Base-by-base conservation (phyloP, 2,888 invertebrate species). In the Tethea ocularis region DNA sequence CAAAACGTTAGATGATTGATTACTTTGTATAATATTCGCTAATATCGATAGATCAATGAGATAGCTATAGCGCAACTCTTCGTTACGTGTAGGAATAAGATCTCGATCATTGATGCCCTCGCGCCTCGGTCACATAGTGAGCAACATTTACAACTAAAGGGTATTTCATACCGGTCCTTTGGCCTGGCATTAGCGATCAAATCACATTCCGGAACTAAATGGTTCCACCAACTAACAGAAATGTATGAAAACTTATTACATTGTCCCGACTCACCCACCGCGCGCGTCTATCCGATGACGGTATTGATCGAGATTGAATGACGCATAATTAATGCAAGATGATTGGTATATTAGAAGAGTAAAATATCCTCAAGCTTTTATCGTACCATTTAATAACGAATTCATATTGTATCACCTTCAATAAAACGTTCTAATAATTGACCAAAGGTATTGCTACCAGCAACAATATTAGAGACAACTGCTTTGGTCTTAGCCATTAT, bases 381-480 rank as follows among this genome's bases (percentile, higher is more conserved):
- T 83, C 78, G 74, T 80, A 74, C 81, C 78, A 83, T 83, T 85
- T 78, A 84, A 81, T 84, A 86, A 86, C 82, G 83, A 83, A 82
- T 86, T 74, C 75, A 84, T 83, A 80, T 69, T 81, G 80, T 85
- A 86, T 86, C 81, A 85, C 82, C 83, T 78, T 80, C 75, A 85
- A 84, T 87, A 83, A 86, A 90, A 87, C 85, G 74, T 83, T 84
- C 89, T 92, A 91, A 86, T 93, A 93, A 93, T 93, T 92, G 92
- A 93, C 93, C 91, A 91, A 92, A 92, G 86, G 74, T 91, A 88
- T 90, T 89, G 91, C 90, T 87, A 89, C 82, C 80, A 86, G 88
- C 90, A 88, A 90, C 83, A 83, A 83, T 84, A 84, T 78, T 84
- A 72, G 82, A 82, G 80, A 87, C 79, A 84, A 87, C 81, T 78